Evolutionary conservation across 2,888 invertebrate genomes (phyloP), one percentile per base, ranked within the genome.

Genomic region (Eudiplozoon nipponicum): DNA sequence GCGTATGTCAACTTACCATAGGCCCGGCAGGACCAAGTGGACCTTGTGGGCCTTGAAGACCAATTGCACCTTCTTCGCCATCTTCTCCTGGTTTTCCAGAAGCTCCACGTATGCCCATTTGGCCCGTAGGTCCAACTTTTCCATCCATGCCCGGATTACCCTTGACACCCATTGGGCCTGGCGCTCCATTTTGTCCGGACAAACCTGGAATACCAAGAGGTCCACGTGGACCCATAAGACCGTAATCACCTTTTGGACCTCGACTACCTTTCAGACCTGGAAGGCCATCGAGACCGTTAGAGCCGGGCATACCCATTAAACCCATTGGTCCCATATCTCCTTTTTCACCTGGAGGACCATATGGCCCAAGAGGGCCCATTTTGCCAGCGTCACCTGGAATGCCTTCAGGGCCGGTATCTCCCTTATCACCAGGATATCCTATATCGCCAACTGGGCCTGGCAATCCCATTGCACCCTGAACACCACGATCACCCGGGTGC

Each of bases 291-390:
- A 28, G 31, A n/a, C 48, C 48, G 33, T 40, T 40, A 15, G 38
- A 29, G 7, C 49, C 49, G 19, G 38, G 35, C 36, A 44, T 48
- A 38, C 53, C 53, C 20, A 47, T 47, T 18, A 44, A 15, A 34
- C 34, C 34, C 15, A 20, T 17, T 20, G 34, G 34, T 13, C 34
- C 34, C 21, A 20, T 17, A 13, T 13, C 13, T 17, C 34, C 34
- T 20, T 34, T 15, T 13, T 34, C 19, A 13, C 34, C 34, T 4
- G 19, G 19, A 4, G 15, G 17, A 2, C 34, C 34, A 3, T 15
- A 17, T 3, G 15, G 15, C 2, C 34, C 34, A 3, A 19, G 18
- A 20, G 34, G 19, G 13, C 34, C 34, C 4, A 15, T 15, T 13
- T 13, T 13, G 15, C 34, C 34, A 3, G 21, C 17, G 2, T 15